Evolutionary conservation across 37 sponge, comb jelly and placozoan species (phyloP), one percentile per base, ranked within the genome.

Genomic region (Petrosia ficiformis): DNA sequence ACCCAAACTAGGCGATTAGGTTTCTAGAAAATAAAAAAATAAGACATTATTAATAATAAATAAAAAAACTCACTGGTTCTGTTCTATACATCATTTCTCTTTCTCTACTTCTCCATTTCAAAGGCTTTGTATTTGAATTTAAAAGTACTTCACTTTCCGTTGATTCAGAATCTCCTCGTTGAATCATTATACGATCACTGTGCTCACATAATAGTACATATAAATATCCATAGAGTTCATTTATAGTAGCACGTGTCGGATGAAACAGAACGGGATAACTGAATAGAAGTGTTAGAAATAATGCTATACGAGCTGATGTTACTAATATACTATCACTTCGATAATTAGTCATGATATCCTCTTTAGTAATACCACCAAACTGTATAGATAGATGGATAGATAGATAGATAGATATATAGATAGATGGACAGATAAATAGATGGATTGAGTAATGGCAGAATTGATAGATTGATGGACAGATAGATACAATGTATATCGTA

Each of bases 221-320:
- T n/a, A n/a, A n/a, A n/a, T n/a, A n/a, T n/a, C n/a, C n/a, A n/a
- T n/a, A n/a, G n/a, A n/a, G n/a, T n/a, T n/a, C n/a, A 54, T 84
- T 84, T 31, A 90, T 42, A 57, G 79, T 36, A n/a, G 57, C 74
- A 60, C 93, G 56, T 0, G 78, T 81, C 39, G 93, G 93, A 61
- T 86, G 84, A 25, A 92, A 67, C 43, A 92, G 75, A 44, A 92
- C 85, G 29, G 93, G 93, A 38, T 87, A 84, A 71, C 58, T 52
- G 70, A 81, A 74, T 42, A 87, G 71, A 29, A 92, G 80, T 19
- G 85, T 80, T 58, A 92, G 25, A 39, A 92, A 84, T 39, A 92
- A 81, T 26, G 77, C 75, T 3, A 65, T 44, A 11, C 93, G 35
- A 44, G 81, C 88, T 16, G 82, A 72, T 16, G 78, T 73, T 58